phyloP scores from a whole-genome alignment of 2,888 invertebrate species.

The Macrophya alboannulata region DNA sequence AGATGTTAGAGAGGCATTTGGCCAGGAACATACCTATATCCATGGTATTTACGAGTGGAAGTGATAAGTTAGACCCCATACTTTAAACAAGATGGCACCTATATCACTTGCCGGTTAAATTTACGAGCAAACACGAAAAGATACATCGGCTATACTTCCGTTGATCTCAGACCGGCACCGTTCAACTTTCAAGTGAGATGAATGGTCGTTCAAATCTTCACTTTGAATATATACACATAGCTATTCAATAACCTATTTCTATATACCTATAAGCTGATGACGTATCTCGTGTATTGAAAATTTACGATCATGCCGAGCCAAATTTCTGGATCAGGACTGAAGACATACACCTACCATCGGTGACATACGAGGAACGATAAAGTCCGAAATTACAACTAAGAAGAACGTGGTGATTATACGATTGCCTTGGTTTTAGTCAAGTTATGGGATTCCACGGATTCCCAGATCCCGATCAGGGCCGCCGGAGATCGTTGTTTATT shows the following conservation, averaged over 20 bases:
- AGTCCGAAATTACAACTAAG: neutral
- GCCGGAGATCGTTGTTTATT: constrained; percentile 6
- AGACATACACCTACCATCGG: neutral
- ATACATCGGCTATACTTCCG: constrained; percentile 65
- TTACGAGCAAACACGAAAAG: constrained; percentile 60
- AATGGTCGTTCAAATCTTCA: constrained; percentile 14
- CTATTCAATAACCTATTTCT: neutral
- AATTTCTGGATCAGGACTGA: neutral
- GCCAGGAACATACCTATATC: constrained; percentile 21
- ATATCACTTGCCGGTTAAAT: constrained; percentile 60
- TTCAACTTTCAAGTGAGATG: constrained; percentile 39
- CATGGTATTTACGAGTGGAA: constrained; percentile 51
- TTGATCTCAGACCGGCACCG: constrained; percentile 45
- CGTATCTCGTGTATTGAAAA: neutral
- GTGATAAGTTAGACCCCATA: constrained; percentile 60
- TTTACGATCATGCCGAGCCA: no score
- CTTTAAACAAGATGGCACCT: constrained; percentile 63
- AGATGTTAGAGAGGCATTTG: constrained; percentile 4
- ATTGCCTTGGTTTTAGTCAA: neutral
- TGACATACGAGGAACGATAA: neutral
- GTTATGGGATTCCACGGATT: neutral
- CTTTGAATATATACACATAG: no score
- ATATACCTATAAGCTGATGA: neutral
- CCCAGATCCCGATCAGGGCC: neutral
- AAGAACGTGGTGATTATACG: neutral